Evolutionary conservation across 2,888 invertebrate genomes (phyloP).

Genomic region (Elegia similella): DNA sequence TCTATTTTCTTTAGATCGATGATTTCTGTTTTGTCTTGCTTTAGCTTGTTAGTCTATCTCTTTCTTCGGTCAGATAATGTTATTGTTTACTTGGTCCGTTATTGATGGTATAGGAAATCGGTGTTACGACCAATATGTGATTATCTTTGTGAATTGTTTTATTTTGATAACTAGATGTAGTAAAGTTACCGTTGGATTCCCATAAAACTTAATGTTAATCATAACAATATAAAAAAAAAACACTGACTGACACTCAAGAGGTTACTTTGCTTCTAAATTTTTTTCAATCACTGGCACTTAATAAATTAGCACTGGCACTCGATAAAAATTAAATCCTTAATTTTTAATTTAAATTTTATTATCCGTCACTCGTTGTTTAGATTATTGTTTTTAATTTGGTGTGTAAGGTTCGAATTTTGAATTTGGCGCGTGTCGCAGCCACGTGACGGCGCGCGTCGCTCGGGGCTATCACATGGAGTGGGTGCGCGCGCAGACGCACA

Average conservation of each 20-base stretch:
- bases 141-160: slow-evolving; percentile 40
- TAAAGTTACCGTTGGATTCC: background rate
- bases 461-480: slow-evolving; percentile 79
- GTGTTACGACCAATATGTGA: slow-evolving; percentile 57
- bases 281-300: background rate
- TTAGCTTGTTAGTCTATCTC: slow-evolving; percentile 43
- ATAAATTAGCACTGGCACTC: slow-evolving; percentile 16
- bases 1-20: slow-evolving; percentile 75
- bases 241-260: background rate
- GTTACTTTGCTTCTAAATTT: background rate
- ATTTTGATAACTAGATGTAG: slow-evolving; percentile 19
- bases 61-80: slow-evolving; percentile 61
- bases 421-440: slow-evolving; percentile 55
- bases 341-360: background rate
- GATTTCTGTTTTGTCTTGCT: slow-evolving; percentile 52
- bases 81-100: slow-evolving; percentile 76
- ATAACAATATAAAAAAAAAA: no score
- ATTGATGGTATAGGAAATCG: slow-evolving; percentile 62
- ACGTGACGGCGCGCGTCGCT: slow-evolving; percentile 69
- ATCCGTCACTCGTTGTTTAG: background rate
- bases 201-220: no score
- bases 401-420: slow-evolving; percentile 40
- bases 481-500: slow-evolving; percentile 46
- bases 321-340: slow-evolving; percentile 5
- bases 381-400: slow-evolving; percentile 21